Evolutionary conservation across 2,113 vertebrate genomes (phyloP).

Genomic region (Suncus etruscus): DNA sequence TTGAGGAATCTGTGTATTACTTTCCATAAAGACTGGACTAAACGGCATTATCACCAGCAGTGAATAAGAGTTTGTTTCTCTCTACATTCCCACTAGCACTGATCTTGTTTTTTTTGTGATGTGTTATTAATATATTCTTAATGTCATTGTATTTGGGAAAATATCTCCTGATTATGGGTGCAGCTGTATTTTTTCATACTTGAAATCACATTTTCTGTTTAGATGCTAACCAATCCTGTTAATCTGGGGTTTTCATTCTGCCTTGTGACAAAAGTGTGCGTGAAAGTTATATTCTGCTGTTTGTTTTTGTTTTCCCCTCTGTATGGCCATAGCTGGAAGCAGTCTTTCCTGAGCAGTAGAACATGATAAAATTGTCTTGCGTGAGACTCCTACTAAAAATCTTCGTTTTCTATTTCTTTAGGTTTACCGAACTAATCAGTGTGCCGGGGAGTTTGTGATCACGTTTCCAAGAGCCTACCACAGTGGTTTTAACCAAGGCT

Average conservation of each 20-base stretch:
- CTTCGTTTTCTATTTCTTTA: conserved; percentile 76
- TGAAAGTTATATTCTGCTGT: neutral
- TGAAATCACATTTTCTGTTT: neutral
- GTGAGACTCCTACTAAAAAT: conserved; percentile 6
- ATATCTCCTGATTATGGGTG: neutral
- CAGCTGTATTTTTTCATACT: neutral
- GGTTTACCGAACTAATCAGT: conserved; percentile 99
- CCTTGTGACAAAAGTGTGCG: conserved; percentile 6
- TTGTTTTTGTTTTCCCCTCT: neutral
- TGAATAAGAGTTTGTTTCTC: no score
- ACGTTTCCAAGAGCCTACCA: conserved; percentile 98
- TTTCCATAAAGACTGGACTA: no score
- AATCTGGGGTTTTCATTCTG: neutral
- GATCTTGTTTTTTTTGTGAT: no score
- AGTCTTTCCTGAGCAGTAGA: neutral
- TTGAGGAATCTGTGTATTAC: no score
- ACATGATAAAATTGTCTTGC: neutral
- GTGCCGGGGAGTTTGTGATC: conserved; percentile 98
- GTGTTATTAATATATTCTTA: neutral
- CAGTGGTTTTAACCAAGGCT: conserved; percentile 99
- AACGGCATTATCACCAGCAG: no score
- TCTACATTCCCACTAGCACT: no score
- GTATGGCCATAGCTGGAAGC: neutral
- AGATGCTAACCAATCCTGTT: neutral
- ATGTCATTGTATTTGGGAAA: neutral